Base-by-base conservation (phyloP, 2,797 vertebrate species). In the Sebastes oblongus region DNA sequence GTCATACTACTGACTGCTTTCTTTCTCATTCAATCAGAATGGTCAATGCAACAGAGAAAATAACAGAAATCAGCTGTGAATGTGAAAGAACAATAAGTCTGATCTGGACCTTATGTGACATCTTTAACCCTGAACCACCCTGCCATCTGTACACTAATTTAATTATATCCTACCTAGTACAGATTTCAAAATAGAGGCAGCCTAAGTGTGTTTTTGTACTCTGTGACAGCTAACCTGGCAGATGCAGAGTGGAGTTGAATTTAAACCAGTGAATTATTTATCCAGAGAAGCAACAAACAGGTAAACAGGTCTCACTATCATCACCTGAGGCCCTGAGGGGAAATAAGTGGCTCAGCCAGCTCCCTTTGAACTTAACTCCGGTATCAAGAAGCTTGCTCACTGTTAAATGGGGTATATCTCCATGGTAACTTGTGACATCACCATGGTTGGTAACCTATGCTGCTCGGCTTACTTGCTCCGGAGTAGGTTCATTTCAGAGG, bases 221-320 rank as follows among this genome's bases (percentile, higher is more conserved):
- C 27, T 34, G 14, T 54, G 60, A 32, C 8, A 24, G n/a, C 3
- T 4, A 11, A 29, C 32, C 18, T 54, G 46, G 32, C 55, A 72
- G 79, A 58, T 32, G 78, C 52, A 20, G 50, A 29, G 39, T 20
- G 76, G 30, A 2, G 56, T 8, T 56, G 58, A 52, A 70, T 66
- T 66, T 69, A 39, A 66, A 13, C 62, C 1, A 16, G 25, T 73
- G 59, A 74, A 83, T 77, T 74, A 84, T 84, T 87, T 13, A 86
- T 52, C 7, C 32, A 36, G 74, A 36, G 52, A 64, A 20, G 72
- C 14, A 50, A 14, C 32, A 62, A 18, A 60, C 27, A n/a, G 32
- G 25, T 34, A 34, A 14, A 25, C 56, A 24, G 25, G 59, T 24
- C 29, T 34, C 42, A 18, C 58, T 68, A 4, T 7, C 67, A 11